Evolutionary conservation across 2,888 invertebrate species (phyloP).

Genomic region (Allolobophora icterica): DNA sequence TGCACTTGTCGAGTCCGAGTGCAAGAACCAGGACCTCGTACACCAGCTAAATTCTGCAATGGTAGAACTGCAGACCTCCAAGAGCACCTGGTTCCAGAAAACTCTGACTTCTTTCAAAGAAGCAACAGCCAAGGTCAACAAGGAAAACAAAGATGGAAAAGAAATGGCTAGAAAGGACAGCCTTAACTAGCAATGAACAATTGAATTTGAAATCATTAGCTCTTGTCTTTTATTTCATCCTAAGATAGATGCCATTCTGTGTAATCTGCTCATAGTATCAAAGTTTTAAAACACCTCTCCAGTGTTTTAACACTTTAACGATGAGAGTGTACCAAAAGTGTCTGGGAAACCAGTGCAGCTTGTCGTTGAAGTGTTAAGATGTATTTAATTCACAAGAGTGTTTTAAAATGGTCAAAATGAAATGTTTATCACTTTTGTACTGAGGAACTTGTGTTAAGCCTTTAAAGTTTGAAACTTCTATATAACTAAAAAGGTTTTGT

Average conservation of each 20-base stretch:
- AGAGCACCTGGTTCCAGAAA: conserved; percentile 88
- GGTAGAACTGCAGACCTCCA: conserved; percentile 76
- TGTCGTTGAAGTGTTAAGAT: no score
- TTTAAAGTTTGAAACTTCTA: neutral
- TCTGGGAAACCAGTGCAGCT: no score
- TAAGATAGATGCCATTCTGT: neutral
- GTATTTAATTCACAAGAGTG: no score
- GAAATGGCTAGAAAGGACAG: conserved; percentile 34
- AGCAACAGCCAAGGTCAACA: conserved; percentile 43
- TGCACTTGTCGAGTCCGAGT: conserved; percentile 94
- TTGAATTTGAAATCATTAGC: neutral
- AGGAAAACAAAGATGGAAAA: conserved; percentile 25
- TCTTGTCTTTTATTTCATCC: conserved; percentile 20
- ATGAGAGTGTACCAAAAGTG: no score
- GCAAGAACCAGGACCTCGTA: conserved; percentile 87
- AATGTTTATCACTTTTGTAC: neutral
- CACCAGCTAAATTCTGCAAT: conserved; percentile 85
- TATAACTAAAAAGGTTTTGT: neutral
- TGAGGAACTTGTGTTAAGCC: neutral
- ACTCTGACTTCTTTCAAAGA: conserved; percentile 76
- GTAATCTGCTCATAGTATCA: neutral
- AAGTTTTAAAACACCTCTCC: conserved; percentile 14
- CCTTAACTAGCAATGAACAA: neutral
- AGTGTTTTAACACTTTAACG: no score
- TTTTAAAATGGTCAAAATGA: neutral